Percentiles rank a stretch among this genome's conserved stretches.
phyloP scores from a whole-genome alignment of 2,113 vertebrate genomes.

The Microcebus griseorufus region DNA sequence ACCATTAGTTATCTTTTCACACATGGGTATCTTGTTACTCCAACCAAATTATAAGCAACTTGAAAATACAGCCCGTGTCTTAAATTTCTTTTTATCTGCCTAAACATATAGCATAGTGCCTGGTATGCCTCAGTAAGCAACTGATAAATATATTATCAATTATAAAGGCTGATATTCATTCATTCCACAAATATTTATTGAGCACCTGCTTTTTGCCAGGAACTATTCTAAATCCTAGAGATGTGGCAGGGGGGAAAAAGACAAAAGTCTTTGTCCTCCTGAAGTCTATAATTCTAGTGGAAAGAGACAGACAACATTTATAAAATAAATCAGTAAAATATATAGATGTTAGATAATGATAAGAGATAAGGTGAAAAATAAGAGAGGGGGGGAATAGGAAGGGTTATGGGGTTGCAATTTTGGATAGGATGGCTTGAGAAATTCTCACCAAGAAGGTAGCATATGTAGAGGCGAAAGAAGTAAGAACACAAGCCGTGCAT shows the following conservation, averaged over 20 bases:
- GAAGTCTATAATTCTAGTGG: not conserved
- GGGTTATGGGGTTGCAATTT: not conserved
- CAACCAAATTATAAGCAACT: slow-evolving; percentile 37
- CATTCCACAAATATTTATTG: not conserved
- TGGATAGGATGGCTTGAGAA: not conserved
- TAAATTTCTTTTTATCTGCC: slow-evolving; percentile 4
- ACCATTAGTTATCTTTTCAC: not conserved
- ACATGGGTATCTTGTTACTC: not conserved
- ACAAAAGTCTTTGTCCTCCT: not conserved
- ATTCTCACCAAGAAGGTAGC: not conserved
- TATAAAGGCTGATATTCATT: slow-evolving; percentile 11
- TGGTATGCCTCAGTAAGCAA: slow-evolving; percentile 4
- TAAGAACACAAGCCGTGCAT: not conserved
- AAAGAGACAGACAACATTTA: not conserved
- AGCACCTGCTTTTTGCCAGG: not conserved
- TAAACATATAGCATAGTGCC: not conserved
- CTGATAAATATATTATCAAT: not conserved
- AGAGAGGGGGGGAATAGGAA: not conserved
- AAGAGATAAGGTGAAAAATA: slow-evolving; percentile 12
- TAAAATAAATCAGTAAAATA: not conserved
- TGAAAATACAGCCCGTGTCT: not conserved
- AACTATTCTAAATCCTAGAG: not conserved
- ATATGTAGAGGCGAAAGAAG: not conserved
- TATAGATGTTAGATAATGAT: not conserved
- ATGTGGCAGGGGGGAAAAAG: not conserved